phyloP scores from a whole-genome alignment of 2,113 vertebrate genomes.

The Mohoua ochrocephala region DNA sequence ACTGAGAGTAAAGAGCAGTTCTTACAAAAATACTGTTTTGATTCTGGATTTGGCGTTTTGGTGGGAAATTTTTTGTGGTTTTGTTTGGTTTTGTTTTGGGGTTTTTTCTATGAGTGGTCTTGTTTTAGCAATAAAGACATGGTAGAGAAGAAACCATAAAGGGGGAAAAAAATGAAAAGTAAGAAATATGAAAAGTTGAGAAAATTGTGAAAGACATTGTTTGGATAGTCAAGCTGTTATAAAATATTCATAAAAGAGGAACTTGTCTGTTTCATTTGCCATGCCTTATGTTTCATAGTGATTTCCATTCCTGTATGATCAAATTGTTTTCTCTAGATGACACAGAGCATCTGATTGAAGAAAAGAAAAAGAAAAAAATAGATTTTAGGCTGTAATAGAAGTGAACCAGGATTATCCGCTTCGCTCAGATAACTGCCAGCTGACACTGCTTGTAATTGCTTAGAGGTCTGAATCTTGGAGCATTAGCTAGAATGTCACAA shows the following conservation, averaged over 20 bases:
- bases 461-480: background rate
- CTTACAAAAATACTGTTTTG: background rate
- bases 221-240: background rate
- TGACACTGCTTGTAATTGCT: background rate
- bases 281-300: background rate
- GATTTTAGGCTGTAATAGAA: background rate
- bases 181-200: background rate
- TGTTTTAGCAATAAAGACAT: background rate
- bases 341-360: background rate
- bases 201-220: background rate
- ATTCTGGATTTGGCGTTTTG: background rate
- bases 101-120: background rate
- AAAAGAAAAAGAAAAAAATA: background rate
- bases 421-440: background rate
- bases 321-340: conserved; percentile 1
- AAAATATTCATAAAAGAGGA: conserved; percentile 2
- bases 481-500: background rate
- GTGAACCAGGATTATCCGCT: background rate
- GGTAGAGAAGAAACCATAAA: background rate
- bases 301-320: background rate
- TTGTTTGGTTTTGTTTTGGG: background rate
- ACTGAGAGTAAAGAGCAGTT: background rate
- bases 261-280: background rate
- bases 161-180: background rate
- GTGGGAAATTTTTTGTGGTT: background rate